These are phyloP conservation scores for Ophonus ardosiacus DNA, from an alignment of 2,888 invertebrate genomes.

Conservation along the genomic window DNA sequence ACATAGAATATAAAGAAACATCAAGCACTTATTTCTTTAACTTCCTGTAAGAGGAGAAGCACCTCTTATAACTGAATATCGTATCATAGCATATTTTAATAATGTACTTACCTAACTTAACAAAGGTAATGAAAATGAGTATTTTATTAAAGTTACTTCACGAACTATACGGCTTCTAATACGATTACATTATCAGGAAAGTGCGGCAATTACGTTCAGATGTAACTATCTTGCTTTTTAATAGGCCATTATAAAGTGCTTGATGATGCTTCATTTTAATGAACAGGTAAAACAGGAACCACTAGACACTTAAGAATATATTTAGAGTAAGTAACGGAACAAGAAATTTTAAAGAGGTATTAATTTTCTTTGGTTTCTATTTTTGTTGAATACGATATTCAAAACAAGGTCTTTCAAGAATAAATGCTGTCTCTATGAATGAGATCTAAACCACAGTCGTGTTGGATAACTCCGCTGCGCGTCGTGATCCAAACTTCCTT, in stretches of 20 bases:
- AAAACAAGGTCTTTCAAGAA: too few relatives aligned
- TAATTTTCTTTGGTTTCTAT: too few relatives aligned
- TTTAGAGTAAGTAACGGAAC: background rate
- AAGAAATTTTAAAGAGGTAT: too few relatives aligned
- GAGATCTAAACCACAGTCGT: too few relatives aligned
- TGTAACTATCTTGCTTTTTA: slow-evolving; percentile 11
- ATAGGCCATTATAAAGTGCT: slow-evolving; percentile 22
- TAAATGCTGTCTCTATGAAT: too few relatives aligned
- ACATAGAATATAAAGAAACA: too few relatives aligned
- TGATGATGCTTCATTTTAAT: slow-evolving; percentile 20
- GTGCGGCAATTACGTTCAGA: slow-evolving; percentile 7
- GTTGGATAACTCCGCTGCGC: too few relatives aligned
- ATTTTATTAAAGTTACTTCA: background rate
- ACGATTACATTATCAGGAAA: slow-evolving; percentile 3
- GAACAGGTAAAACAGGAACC: slow-evolving; percentile 8
- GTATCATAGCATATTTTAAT: background rate
- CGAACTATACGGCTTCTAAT: background rate
- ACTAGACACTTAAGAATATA: background rate
- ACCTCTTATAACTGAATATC: background rate
- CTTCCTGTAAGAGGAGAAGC: too few relatives aligned
- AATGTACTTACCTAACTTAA: background rate
- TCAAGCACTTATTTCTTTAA: too few relatives aligned
- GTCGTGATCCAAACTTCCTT: too few relatives aligned
- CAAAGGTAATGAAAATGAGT: background rate
- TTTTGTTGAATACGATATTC: too few relatives aligned